Conservation (phyloP, 1,140 invertebrate genomes). For the Akabosia matsudoensis region DNA sequence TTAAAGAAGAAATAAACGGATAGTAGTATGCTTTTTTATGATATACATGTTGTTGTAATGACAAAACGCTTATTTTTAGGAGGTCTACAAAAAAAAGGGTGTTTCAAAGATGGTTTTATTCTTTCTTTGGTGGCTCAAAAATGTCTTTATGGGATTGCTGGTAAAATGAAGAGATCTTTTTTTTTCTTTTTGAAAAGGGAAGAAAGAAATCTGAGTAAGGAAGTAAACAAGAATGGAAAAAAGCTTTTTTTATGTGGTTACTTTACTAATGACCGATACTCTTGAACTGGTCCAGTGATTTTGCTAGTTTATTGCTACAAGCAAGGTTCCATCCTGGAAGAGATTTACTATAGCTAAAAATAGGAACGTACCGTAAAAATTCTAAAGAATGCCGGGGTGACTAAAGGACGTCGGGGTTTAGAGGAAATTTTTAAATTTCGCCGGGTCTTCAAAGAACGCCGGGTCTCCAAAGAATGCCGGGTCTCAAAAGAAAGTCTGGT, state of each 20-base stretch:
- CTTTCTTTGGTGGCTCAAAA: background rate
- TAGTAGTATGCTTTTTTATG: background rate
- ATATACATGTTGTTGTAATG: no score
- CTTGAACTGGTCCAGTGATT: background rate
- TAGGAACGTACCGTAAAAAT: background rate
- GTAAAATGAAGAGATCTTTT: background rate
- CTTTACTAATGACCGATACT: background rate
- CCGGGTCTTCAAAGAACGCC: no score
- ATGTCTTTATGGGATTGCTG: background rate
- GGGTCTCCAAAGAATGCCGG: no score
- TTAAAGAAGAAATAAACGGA: background rate
- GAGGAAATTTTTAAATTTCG: no score
- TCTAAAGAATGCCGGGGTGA: no score
- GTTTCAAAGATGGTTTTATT: background rate
- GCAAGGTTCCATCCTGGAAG: no score
- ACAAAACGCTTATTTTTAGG: no score
- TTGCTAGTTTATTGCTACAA: background rate
- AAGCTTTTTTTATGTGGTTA: background rate
- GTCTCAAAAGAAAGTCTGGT: no score
- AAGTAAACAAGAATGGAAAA: no score
- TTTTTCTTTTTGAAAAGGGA: background rate
- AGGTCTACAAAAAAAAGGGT: no score
- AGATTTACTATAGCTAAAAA: background rate
- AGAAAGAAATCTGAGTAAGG: no score
- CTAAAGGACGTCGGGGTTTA: no score